These are phyloP conservation scores for Hozukius guyotensis DNA, from an alignment of 2,797 vertebrate genomes.

Conservation along the genomic window DNA sequence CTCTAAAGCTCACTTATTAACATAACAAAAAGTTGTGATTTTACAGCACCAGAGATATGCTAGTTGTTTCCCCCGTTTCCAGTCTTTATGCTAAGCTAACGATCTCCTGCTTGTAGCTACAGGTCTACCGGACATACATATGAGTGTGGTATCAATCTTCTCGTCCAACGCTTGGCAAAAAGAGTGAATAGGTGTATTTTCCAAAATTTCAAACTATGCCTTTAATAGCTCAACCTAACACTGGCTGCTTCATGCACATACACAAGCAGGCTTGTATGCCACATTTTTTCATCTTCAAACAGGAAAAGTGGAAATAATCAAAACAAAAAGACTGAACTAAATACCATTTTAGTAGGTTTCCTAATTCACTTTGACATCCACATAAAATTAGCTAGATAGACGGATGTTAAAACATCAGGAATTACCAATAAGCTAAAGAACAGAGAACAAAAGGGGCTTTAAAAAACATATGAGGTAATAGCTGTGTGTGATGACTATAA, in stretches of 20 bases:
- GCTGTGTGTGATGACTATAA: constrained; percentile 36
- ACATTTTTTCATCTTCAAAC: not conserved
- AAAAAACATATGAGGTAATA: constrained; percentile 10
- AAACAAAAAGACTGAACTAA: not conserved
- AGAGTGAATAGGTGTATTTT: not conserved
- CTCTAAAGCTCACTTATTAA: not conserved
- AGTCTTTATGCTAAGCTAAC: not conserved
- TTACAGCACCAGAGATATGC: not conserved
- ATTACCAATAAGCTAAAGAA: constrained; percentile 1
- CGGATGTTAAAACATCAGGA: not conserved
- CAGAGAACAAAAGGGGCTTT: not conserved
- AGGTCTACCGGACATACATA: not conserved
- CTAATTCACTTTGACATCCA: not conserved
- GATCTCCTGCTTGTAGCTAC: not conserved
- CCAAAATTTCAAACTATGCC: not conserved
- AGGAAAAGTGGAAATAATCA: not conserved
- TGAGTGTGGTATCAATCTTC: not conserved
- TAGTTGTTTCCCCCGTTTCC: not conserved
- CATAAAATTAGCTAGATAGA: not conserved
- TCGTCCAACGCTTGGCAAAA: too few relatives aligned
- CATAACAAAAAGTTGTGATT: not conserved
- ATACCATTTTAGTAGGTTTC: not conserved
- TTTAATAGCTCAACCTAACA: not conserved
- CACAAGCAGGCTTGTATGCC: not conserved
- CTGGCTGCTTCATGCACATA: not conserved